phyloP scores from a whole-genome alignment of 1,140 invertebrate genomes.

The Ruditapes philippinarum region DNA sequence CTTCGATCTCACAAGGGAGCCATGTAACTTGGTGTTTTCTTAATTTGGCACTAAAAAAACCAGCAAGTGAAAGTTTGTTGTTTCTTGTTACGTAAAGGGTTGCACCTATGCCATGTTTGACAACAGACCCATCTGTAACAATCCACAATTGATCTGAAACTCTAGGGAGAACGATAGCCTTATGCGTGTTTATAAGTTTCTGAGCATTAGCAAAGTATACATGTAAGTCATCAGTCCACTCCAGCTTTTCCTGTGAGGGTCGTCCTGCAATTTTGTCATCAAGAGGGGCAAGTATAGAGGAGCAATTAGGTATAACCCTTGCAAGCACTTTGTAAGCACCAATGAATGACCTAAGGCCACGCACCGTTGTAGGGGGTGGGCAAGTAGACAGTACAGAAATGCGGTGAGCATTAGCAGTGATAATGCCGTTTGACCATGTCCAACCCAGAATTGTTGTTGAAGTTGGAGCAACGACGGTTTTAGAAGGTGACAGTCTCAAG shows the following conservation, averaged over 20 bases:
- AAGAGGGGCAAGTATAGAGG: slow-evolving; percentile 44
- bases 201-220: slow-evolving; percentile 46
- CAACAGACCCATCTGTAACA: slow-evolving; percentile 71
- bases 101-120: slow-evolving; percentile 61
- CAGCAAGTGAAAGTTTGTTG: slow-evolving; percentile 24
- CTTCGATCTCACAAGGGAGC: slow-evolving; percentile 69
- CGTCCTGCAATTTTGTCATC: slow-evolving; percentile 61
- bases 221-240: slow-evolving; percentile 59
- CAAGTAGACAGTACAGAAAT: slow-evolving; percentile 51
- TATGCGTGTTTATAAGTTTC: slow-evolving; percentile 1
- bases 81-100: slow-evolving; percentile 65
- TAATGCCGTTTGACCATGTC: slow-evolving; percentile 56
- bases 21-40: slow-evolving; percentile 45
- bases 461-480: slow-evolving; percentile 56
- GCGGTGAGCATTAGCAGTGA: slow-evolving; percentile 62
- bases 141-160: slow-evolving; percentile 70
- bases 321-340: slow-evolving; percentile 64
- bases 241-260: slow-evolving; percentile 61
- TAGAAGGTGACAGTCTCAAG: slow-evolving; percentile 38
- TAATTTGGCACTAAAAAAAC: slow-evolving; percentile 68
- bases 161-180: slow-evolving; percentile 64
- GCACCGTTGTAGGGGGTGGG: slow-evolving; percentile 23
- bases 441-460: slow-evolving; percentile 61
- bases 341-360: slow-evolving; percentile 65
- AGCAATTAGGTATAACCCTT: slow-evolving; percentile 58